Evolutionary conservation across 2,888 invertebrate genomes (phyloP).

Genomic region (Acanthopleura granulata): DNA sequence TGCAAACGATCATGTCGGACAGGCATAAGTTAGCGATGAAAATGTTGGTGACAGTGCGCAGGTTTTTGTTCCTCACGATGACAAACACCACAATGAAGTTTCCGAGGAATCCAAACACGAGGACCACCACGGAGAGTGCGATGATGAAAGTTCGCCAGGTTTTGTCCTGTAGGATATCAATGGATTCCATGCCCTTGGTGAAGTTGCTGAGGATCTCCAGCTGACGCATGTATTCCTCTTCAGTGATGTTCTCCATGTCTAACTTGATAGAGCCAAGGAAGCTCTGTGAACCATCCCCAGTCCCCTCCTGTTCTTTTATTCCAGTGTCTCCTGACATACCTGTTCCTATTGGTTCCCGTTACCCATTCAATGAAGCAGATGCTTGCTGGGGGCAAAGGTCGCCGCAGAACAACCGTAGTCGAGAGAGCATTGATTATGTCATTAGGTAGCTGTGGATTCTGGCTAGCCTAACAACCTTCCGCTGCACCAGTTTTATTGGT

Average conservation of each 20-base stretch:
- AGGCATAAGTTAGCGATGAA: conserved; percentile 64
- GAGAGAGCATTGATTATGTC: too few species aligned
- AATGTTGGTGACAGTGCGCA: conserved; percentile 65
- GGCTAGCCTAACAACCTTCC: too few species aligned
- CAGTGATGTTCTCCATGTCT: conserved; percentile 43
- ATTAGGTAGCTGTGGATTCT: too few species aligned
- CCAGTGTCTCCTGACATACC: conserved; percentile 21
- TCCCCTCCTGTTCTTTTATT: conserved; percentile 26
- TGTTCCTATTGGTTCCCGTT: neutral
- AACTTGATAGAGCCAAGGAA: conserved; percentile 74
- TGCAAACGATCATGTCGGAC: conserved; percentile 64
- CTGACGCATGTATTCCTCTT: conserved; percentile 74
- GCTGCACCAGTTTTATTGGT: too few species aligned
- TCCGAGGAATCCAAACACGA: conserved; percentile 60
- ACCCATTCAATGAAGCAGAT: neutral
- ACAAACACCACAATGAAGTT: conserved; percentile 62
- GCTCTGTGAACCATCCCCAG: conserved; percentile 5
- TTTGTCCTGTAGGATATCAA: conserved; percentile 52
- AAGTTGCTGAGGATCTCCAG: conserved; percentile 43
- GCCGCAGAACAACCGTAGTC: too few species aligned
- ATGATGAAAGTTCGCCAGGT: conserved; percentile 57
- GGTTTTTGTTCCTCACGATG: conserved; percentile 51
- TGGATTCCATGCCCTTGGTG: conserved; percentile 42
- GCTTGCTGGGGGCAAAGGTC: too few species aligned
- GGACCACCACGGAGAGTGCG: conserved; percentile 56